These are phyloP conservation scores for Rugalucina vietnamica DNA, from an alignment of 2,888 invertebrate species.

Conservation along the genomic window DNA sequence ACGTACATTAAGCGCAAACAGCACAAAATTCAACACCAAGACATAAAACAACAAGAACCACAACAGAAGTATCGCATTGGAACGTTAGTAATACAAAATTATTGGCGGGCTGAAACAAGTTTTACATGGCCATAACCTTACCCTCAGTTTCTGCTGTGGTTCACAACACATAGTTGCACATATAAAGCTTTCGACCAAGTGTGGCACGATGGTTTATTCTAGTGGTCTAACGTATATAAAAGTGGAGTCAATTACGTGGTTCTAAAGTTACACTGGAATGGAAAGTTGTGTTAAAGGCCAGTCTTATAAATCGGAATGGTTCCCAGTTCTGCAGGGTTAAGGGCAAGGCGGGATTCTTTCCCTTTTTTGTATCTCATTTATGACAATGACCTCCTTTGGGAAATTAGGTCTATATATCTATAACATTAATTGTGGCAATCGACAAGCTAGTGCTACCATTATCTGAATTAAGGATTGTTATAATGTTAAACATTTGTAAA, in stretches of 20 bases:
- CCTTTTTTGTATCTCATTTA: slow-evolving; percentile 18
- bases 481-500: not conserved
- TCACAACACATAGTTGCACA: too few species aligned
- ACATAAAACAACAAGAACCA: too few species aligned
- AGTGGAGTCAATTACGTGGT: not conserved
- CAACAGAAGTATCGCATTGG: too few species aligned
- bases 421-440: not conserved
- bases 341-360: not conserved
- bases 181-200: not conserved
- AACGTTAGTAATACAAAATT: too few species aligned
- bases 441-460: not conserved
- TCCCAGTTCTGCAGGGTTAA: not conserved
- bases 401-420: not conserved
- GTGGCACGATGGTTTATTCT: not conserved
- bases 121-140: too few species aligned
- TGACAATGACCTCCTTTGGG: slow-evolving; percentile 22
- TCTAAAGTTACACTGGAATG: not conserved
- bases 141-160: too few species aligned
- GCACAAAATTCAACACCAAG: too few species aligned
- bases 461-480: not conserved
- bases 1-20: too few species aligned
- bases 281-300: not conserved
- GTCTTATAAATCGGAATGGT: not conserved
- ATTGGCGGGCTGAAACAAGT: too few species aligned
- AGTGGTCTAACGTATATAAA: not conserved